A percentile compares a stretch with the other conserved stretches of the same genome.
phyloP scores from a whole-genome alignment of 2,113 vertebrate species.

The Carassius carassius region DNA sequence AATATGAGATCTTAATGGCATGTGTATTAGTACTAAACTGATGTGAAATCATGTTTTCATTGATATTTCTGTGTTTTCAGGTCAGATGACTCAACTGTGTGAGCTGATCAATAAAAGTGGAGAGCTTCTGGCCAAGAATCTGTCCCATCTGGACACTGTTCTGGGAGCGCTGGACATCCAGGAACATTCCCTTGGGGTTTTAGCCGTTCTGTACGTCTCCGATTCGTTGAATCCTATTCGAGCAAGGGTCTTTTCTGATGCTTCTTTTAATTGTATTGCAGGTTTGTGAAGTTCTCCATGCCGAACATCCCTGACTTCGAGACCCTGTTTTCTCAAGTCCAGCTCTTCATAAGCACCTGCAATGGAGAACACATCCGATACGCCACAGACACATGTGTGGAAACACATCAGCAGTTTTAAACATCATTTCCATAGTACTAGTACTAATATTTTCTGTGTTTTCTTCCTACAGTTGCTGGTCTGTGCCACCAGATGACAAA shows the following conservation, averaged over 20 bases:
- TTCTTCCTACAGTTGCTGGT: conserved; percentile 86
- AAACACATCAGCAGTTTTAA: not conserved
- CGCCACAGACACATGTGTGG: conserved; percentile 98
- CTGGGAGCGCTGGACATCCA: conserved; percentile 97
- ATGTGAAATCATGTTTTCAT: not conserved
- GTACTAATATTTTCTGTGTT: not conserved
- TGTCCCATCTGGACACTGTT: conserved; percentile 98
- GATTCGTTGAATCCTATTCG: not conserved
- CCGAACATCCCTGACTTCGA: conserved; percentile 99
- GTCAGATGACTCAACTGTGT: conserved; percentile 99
- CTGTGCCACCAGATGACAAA: conserved; percentile 99
- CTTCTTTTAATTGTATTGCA: conserved; percentile 59
- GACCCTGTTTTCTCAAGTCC: conserved; percentile 97
- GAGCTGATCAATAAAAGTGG: conserved; percentile 99
- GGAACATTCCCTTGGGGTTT: conserved; percentile 94
- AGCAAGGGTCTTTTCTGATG: not conserved
- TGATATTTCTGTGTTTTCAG: conserved; percentile 65
- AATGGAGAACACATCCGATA: conserved; percentile 99
- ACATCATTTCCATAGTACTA: not conserved
- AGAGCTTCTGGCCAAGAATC: conserved; percentile 96
- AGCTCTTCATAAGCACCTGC: conserved; percentile 99
- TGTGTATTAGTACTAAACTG: not conserved
- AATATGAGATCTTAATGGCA: not conserved
- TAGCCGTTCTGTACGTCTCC: conserved; percentile 93
- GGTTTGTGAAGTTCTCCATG: conserved; percentile 99